Percentiles rank a stretch among this genome's conserved stretches.
Evolutionary conservation across 2,888 invertebrate species (phyloP).

Genomic region (Fragum fragum): DNA sequence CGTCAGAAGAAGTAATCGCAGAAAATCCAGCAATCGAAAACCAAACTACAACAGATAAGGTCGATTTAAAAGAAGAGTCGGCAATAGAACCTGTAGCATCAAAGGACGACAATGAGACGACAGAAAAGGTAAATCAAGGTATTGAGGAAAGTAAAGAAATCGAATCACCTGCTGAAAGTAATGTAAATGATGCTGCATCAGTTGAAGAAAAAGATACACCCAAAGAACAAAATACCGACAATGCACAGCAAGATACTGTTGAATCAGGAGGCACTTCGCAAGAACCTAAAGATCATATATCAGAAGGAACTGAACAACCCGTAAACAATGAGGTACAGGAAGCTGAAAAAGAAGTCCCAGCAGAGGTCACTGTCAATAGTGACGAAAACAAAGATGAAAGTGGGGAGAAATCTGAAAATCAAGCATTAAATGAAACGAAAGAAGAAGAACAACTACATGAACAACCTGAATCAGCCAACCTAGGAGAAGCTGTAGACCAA

Average conservation of each 20-base stretch:
- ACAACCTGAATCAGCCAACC: background rate
- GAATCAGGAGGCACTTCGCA: background rate
- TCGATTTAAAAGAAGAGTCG: background rate
- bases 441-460: background rate
- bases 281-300: background rate
- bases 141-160: background rate
- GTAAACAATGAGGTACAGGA: too few species aligned
- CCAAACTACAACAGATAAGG: background rate
- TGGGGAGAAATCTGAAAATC: background rate
- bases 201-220: background rate
- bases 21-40: background rate
- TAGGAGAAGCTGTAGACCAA: background rate
- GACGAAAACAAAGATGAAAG: background rate
- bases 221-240: background rate
- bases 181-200: background rate
- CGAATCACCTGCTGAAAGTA: background rate
- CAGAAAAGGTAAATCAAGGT: background rate
- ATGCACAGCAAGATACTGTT: background rate
- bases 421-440: background rate
- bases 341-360: background rate
- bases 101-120: background rate
- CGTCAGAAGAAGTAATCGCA: background rate
- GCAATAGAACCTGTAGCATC: background rate
- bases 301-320: too few species aligned
- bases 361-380: background rate